phyloP scores from a whole-genome alignment of 2,797 vertebrate species.

The Mionectes olivaceus region DNA sequence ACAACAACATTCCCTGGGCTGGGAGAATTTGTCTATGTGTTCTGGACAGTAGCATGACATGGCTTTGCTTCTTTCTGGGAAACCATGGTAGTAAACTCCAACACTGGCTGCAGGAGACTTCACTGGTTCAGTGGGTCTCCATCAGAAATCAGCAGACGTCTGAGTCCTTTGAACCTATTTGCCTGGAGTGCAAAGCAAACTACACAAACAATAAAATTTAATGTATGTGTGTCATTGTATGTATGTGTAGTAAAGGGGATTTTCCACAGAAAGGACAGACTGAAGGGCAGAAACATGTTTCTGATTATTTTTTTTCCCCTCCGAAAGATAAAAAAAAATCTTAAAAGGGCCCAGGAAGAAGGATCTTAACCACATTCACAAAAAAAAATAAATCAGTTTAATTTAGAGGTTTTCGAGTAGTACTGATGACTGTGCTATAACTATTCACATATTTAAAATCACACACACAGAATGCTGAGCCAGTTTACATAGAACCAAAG shows the following conservation, averaged over 20 bases:
- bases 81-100: not conserved
- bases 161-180: not conserved
- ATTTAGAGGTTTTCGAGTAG: not conserved
- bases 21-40: not conserved
- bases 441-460: not conserved
- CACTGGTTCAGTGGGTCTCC: rapidly evolving
- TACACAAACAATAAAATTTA: not conserved
- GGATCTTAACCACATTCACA: not conserved
- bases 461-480: rapidly evolving
- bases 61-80: not conserved
- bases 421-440: not conserved
- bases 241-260: not conserved
- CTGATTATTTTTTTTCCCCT: rapidly evolving
- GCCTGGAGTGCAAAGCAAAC: not conserved
- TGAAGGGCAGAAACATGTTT: not conserved
- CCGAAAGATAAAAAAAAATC: not conserved
- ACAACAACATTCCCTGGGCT: not conserved
- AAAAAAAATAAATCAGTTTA: not conserved
- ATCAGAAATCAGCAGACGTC: not conserved
- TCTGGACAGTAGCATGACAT: not conserved
- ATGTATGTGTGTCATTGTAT: no score
- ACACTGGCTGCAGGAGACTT: not conserved
- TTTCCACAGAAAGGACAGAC: not conserved
- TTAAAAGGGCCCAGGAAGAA: not conserved
- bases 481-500: not conserved